Percentiles rank a stretch among this genome's conserved stretches.
phyloP scores from a whole-genome alignment of 2,113 vertebrate genomes.

The Podilymbus podiceps region DNA sequence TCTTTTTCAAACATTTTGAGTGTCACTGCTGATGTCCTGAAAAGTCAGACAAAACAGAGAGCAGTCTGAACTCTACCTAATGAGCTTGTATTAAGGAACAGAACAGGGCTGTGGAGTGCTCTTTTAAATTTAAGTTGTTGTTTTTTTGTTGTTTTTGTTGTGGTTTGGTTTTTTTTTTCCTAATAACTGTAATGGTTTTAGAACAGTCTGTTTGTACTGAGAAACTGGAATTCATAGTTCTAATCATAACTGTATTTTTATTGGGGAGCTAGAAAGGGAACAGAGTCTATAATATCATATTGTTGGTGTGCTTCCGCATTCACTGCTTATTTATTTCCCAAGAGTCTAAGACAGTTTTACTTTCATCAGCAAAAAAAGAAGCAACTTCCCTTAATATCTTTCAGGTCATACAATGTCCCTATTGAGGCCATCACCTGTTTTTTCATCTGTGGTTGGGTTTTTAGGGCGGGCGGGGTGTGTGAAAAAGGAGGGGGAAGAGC shows the following conservation, averaged over 20 bases:
- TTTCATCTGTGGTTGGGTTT: background rate
- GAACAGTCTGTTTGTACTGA: background rate
- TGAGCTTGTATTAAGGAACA: background rate
- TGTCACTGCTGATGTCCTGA: background rate
- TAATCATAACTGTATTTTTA: background rate
- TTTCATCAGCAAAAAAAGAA: background rate
- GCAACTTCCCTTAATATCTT: background rate
- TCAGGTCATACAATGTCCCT: background rate
- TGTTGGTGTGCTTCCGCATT: background rate
- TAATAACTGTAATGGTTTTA: background rate
- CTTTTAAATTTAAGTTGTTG: background rate
- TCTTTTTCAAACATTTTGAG: background rate
- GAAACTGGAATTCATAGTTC: background rate
- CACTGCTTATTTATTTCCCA: slow-evolving; percentile 15
- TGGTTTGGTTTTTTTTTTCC: background rate
- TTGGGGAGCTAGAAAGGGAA: background rate
- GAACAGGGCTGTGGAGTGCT: background rate
- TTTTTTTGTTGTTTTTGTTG: too few relatives aligned
- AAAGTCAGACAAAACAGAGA: background rate
- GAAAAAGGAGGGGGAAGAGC: background rate
- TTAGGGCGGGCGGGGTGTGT: background rate
- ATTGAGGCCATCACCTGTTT: background rate
- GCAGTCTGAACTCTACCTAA: background rate
- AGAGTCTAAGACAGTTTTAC: background rate
- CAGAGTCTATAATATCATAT: background rate